These are phyloP conservation scores for Adelosebastes latens DNA, from an alignment of 2,797 vertebrate genomes.

Conservation along the genomic window DNA sequence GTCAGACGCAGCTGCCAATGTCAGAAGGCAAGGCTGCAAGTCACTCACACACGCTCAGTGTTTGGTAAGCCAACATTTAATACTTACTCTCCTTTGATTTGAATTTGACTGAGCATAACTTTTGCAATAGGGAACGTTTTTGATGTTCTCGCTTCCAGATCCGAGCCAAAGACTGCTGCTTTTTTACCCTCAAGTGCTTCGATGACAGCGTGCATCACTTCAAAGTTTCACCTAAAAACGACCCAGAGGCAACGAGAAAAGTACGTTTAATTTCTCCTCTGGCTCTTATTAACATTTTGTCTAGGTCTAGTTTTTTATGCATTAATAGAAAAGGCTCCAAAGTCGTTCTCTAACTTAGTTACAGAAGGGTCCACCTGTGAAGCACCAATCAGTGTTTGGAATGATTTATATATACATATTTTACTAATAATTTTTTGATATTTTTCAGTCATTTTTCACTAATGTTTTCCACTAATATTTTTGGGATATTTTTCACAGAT, in stretches of 20 bases:
- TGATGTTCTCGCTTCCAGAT: slow-evolving; percentile 77
- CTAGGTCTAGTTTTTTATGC: not conserved
- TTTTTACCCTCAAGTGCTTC: slow-evolving; percentile 94
- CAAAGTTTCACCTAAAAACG: slow-evolving; percentile 88
- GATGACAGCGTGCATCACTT: slow-evolving; percentile 95
- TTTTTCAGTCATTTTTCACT: not conserved
- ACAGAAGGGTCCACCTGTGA: too few relatives aligned
- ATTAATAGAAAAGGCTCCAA: not conserved
- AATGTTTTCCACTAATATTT: too few relatives aligned
- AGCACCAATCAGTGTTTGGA: too few relatives aligned
- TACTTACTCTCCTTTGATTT: not conserved
- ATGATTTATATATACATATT: not conserved
- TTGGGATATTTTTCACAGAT: too few relatives aligned
- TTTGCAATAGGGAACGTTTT: not conserved
- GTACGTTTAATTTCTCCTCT: slow-evolving; percentile 70
- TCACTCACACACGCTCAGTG: slow-evolving; percentile 91
- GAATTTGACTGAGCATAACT: not conserved
- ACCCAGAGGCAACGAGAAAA: slow-evolving; percentile 87
- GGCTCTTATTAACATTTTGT: not conserved
- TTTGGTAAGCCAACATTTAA: slow-evolving; percentile 82
- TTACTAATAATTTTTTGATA: not conserved
- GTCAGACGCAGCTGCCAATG: slow-evolving; percentile 86
- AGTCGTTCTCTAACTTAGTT: not conserved
- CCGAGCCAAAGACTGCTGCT: slow-evolving; percentile 86
- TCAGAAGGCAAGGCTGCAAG: slow-evolving; percentile 92